Conservation (phyloP, 2,113 vertebrate genomes). For the Regulus satrapa region DNA sequence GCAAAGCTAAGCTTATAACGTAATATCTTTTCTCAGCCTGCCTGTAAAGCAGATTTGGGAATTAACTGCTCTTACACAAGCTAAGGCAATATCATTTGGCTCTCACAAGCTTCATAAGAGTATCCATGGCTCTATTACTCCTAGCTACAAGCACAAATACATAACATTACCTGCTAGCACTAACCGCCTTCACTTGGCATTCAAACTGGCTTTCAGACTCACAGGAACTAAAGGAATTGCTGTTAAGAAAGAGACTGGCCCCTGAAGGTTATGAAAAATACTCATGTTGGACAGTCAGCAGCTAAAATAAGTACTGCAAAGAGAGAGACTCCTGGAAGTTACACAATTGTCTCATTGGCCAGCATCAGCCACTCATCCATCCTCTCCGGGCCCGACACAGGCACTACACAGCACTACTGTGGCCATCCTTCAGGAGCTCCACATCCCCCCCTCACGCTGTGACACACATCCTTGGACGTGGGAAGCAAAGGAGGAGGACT, state of each 20-base stretch:
- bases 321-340: not conserved
- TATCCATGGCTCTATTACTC: not conserved
- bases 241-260: not conserved
- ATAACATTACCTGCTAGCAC: not conserved
- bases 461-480: not conserved
- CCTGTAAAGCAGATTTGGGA: not conserved
- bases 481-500: constrained; percentile 18
- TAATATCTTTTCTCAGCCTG: not conserved
- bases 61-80: constrained; percentile 4
- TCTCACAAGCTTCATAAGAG: not conserved
- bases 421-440: not conserved
- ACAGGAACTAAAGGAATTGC: not conserved
- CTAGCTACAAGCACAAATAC: not conserved
- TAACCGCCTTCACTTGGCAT: not conserved
- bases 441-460: not conserved
- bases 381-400: not conserved
- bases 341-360: not conserved
- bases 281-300: not conserved
- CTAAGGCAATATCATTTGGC: not conserved
- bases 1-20: not conserved
- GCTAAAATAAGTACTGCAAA: not conserved
- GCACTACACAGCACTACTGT: not conserved
- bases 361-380: not conserved
- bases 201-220: not conserved
- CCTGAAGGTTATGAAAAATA: not conserved